Evolutionary conservation across 2,797 vertebrate genomes (phyloP), one percentile per base, ranked within the genome.

Genomic region (Xiphophorus birchmanni): DNA sequence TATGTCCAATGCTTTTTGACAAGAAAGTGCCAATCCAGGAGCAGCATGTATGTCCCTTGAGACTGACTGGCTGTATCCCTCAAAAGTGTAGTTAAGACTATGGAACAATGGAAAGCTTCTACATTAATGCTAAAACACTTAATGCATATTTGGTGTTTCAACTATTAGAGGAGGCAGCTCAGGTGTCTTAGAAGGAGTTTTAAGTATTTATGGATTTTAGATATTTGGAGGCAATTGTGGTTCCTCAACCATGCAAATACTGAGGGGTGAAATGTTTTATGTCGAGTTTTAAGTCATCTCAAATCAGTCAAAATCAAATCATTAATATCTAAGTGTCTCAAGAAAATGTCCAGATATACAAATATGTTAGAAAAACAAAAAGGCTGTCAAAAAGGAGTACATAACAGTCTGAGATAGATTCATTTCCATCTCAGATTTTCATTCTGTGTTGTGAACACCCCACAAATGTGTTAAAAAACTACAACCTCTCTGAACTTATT

Each of bases 401-500:
- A 10, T 26, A 26, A 9, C 21, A 10, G 21, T 3, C 50, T 15
- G 5, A 71, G 6, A 35, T 23, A 37, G 44, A 72, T 40, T 35
- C 67, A 74, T 21, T 37, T 69, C 47, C 63, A 83, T 50, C 40
- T 63, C 32, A 78, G 65, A 11, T 58, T 63, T 26, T 69, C 37
- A 71, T 77, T 85, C 78, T 81, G 29, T 54, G 63, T 74, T 76
- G 54, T 32, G 21, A 72, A n/a, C 17, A 5, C 58, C 75, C 50
- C 32, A 67, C 74, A 45, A 74, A 82, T 73, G 21, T 77, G 54
- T 65, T 56, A 50, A 73, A 88, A 82, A 54, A 81, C 65, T 17
- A 74, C 50, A 80, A 74, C 84, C 52, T 74, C 40, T 86, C 63
- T 76, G 37, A 86, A 81, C 45, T n/a, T 47, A 42, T 29, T 29